These are phyloP conservation scores for Brassicogethes aeneus DNA, from an alignment of 2,888 invertebrate species.

Conservation along the genomic window DNA sequence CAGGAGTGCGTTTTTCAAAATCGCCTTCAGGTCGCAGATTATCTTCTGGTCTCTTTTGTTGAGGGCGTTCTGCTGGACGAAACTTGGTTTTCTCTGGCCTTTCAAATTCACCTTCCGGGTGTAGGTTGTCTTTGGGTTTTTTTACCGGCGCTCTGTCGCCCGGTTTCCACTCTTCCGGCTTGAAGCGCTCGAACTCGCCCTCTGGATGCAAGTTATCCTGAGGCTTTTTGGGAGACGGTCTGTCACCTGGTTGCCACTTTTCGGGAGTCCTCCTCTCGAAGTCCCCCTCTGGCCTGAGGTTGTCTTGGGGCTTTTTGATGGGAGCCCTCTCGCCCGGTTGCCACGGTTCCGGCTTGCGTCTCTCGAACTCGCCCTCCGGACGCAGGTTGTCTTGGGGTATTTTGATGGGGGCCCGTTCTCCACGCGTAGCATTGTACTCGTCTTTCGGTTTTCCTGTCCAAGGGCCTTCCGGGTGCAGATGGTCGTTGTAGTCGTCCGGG, in stretches of 20 bases:
- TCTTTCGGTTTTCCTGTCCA: constrained; percentile 45
- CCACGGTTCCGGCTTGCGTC: constrained; percentile 12
- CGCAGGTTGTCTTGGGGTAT: constrained; percentile 46
- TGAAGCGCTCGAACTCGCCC: constrained; percentile 47
- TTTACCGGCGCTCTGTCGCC: constrained; percentile 36
- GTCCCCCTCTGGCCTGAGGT: constrained; percentile 41
- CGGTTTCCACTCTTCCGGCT: constrained; percentile 33
- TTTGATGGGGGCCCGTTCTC: constrained; percentile 41
- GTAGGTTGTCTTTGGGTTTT: constrained; percentile 39
- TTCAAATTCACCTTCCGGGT: constrained; percentile 42
- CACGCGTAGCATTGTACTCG: constrained; percentile 41
- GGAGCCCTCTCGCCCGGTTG: constrained; percentile 38
- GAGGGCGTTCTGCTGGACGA: constrained; percentile 37
- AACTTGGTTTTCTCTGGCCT: constrained; percentile 39
- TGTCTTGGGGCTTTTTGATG: constrained; percentile 38
- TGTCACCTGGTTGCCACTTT: constrained; percentile 43
- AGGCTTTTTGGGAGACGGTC: constrained; percentile 46
- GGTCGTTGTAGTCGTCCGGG: constrained; percentile 56
- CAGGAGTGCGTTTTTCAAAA: constrained; percentile 29
- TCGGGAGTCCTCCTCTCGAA: constrained; percentile 39
- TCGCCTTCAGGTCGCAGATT: constrained; percentile 39
- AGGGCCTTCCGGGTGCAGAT: constrained; percentile 62
- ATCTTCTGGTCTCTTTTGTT: constrained; percentile 39
- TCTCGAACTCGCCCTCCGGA: constrained; percentile 51
- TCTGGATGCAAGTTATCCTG: constrained; percentile 54